phyloP scores from a whole-genome alignment of 2,888 invertebrate genomes.

The Psylliodes chrysocephalus region DNA sequence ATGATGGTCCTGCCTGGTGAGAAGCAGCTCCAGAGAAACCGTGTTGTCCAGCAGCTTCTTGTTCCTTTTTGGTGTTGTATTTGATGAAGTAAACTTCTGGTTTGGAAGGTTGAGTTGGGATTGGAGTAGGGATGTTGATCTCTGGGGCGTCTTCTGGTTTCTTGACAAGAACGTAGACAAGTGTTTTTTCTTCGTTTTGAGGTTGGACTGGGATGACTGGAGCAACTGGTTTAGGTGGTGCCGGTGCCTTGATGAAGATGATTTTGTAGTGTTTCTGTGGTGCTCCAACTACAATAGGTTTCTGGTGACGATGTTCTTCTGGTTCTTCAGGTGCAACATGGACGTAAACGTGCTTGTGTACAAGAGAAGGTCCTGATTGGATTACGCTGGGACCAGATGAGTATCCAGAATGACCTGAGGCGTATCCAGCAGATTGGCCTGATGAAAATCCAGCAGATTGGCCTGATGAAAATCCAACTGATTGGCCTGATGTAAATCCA shows the following conservation, averaged over 20 bases:
- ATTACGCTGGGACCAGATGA: slow-evolving; percentile 27
- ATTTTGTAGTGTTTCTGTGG: slow-evolving; percentile 90
- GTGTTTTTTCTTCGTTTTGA: slow-evolving; percentile 86
- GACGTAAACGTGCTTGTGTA: slow-evolving; percentile 89
- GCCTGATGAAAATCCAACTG: neutral
- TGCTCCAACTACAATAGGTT: slow-evolving; percentile 74
- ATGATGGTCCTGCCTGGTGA: neutral
- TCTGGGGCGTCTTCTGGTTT: slow-evolving; percentile 87
- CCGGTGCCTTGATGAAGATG: slow-evolving; percentile 81
- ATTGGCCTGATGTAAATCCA: neutral
- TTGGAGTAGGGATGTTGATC: slow-evolving; percentile 79
- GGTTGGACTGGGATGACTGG: slow-evolving; percentile 77
- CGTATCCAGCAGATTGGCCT: slow-evolving; percentile 8
- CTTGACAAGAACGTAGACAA: slow-evolving; percentile 89
- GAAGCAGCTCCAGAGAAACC: slow-evolving; percentile 25
- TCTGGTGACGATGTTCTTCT: slow-evolving; percentile 72
- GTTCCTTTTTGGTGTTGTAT: slow-evolving; percentile 77
- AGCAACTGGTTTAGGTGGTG: slow-evolving; percentile 76
- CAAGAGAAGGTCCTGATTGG: slow-evolving; percentile 67
- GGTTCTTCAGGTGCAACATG: slow-evolving; percentile 90
- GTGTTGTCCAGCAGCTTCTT: slow-evolving; percentile 1
- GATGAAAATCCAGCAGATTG: neutral
- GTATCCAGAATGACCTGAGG: slow-evolving; percentile 21
- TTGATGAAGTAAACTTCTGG: slow-evolving; percentile 92
- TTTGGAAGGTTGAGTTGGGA: slow-evolving; percentile 86